Evolutionary conservation across 23 tunicate species (phyloP).

Genomic region (Phallusia fumigata): DNA sequence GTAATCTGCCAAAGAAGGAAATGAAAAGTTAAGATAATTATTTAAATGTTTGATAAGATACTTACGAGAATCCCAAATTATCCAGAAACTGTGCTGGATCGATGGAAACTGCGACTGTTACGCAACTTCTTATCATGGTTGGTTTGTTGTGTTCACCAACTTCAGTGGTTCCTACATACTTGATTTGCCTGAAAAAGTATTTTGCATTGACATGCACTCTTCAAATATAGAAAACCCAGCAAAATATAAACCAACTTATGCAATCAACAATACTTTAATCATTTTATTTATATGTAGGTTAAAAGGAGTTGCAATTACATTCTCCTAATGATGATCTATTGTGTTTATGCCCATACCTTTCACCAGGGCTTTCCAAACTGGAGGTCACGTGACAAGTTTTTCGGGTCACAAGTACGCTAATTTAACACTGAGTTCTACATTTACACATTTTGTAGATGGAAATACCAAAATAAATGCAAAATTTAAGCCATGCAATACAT

Average conservation of each 20-base stretch:
- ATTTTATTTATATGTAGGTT: no score
- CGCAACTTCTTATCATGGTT: slow-evolving; percentile 74
- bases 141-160: slow-evolving; percentile 53
- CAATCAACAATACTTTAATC: no score
- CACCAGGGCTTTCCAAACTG: no score
- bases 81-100: slow-evolving; percentile 78
- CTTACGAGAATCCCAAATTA: slow-evolving; percentile 78
- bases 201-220: not conserved
- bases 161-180: slow-evolving; percentile 78
- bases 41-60: not conserved
- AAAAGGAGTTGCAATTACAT: not conserved
- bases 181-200: slow-evolving; percentile 52
- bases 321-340: not conserved
- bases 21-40: not conserved
- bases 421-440: no score
- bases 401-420: no score
- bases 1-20: slow-evolving; percentile 8
- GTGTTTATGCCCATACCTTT: no score
- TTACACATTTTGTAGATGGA: no score
- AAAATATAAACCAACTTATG: no score
- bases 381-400: no score
- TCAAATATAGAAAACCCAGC: not conserved
- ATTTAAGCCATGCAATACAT: not conserved
- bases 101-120: slow-evolving; percentile 67
- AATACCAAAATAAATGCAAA: not conserved